Percentiles rank a stretch among this genome's conserved stretches.
Evolutionary conservation across 2,888 invertebrate species (phyloP).

Genomic region (Nephrotoma guestfalica): DNA sequence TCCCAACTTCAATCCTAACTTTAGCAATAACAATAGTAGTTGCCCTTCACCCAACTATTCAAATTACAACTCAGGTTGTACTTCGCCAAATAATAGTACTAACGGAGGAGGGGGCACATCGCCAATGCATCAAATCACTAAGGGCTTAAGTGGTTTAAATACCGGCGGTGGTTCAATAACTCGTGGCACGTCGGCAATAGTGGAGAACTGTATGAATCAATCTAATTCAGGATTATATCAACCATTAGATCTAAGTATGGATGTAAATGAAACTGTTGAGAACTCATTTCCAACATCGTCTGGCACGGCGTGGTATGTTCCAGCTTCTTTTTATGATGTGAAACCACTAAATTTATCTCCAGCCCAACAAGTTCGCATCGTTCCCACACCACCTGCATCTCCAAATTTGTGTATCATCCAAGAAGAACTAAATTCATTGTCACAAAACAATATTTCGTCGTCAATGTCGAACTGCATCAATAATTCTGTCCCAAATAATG

Average conservation of each 20-base stretch:
- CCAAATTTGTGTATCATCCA: conserved; percentile 60
- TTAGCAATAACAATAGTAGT: conserved; percentile 23
- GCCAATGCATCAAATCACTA: conserved; percentile 50
- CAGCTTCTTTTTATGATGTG: conserved; percentile 26
- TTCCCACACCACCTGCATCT: conserved; percentile 31
- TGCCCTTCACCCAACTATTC: conserved; percentile 38
- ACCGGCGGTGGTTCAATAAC: conserved; percentile 60
- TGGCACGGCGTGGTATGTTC: conserved; percentile 23
- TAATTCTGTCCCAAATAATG: not conserved
- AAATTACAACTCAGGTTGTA: conserved; percentile 24
- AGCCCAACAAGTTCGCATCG: conserved; percentile 29
- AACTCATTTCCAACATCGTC: conserved; percentile 1
- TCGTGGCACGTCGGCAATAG: conserved; percentile 48
- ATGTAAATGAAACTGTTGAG: conserved; percentile 19
- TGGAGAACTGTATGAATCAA: conserved; percentile 19
- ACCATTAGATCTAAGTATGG: conserved; percentile 31
- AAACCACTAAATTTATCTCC: conserved; percentile 31
- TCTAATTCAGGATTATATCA: conserved; percentile 20
- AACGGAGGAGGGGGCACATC: conserved; percentile 30
- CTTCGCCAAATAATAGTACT: conserved; percentile 27
- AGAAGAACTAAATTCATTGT: conserved; percentile 38
- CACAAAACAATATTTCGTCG: conserved; percentile 13
- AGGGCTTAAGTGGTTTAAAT: conserved; percentile 58
- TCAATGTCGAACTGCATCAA: conserved; percentile 8
- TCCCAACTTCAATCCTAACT: conserved; percentile 13